Base-by-base conservation (phyloP, 2,113 vertebrate genomes). In the Epinephelus cyanopodus region DNA sequence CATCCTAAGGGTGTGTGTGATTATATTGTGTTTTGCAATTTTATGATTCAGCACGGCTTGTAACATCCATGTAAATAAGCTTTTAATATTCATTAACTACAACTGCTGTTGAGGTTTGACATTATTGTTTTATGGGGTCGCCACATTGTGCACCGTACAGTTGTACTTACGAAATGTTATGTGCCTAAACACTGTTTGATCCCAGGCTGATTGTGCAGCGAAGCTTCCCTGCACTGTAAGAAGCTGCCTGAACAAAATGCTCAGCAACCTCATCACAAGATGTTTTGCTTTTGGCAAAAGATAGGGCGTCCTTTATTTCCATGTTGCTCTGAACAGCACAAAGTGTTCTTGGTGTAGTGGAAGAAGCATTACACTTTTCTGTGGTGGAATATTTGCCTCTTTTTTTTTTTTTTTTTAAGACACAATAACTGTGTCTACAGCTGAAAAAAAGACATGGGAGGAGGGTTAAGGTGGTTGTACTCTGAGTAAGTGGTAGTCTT, bases 11-110 rank as follows among this genome's bases (percentile, higher is more conserved):
- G 81, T 63, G 7, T 42, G 23, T 68, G 65, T 73, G 74, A 85
- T 87, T 67, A 76, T 62, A 67, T 25, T 65, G 66, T 81, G 70
- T 82, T 86, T 74, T 86, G 80, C 57, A 86, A 21, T 90, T 86
- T 74, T 77, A 60, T 60, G 18, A 87, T 85, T 90, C 57, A 79
- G 13, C 42, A 62, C 14, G 5, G 65, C 57, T 75, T 81, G 77
- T 86, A 76, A 33, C 64, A 77, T 82, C 72, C 62, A 85, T 77
- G 54, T 74, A 81, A 88, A 80, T 73, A 84, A 68, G 64, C 67
- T 39, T 82, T 88, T 83, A 15, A 63, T 79, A 86, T 73, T 77
- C 42, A 88, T 88, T 88, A 81, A 72, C 19, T 23, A 39, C 71
- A 70, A 50, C 72, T 77, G 12, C 64, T 76, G 39, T 69, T 82